Evolutionary conservation across 2,113 vertebrate genomes (phyloP).

Genomic region (Menidia beryllina): DNA sequence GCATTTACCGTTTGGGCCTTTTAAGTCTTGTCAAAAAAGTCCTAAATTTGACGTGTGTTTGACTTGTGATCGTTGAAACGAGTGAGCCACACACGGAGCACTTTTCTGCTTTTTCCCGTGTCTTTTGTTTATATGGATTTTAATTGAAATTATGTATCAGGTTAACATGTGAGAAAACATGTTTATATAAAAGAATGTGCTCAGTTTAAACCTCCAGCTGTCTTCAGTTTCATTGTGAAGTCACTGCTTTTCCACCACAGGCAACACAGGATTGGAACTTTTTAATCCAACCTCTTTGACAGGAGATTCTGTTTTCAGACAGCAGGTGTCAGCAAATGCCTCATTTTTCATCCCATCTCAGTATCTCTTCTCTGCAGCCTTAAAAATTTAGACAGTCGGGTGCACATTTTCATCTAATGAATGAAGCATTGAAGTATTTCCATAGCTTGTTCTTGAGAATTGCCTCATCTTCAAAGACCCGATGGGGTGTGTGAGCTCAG

Average conservation of each 20-base stretch:
- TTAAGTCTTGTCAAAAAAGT: slow-evolving; percentile 18
- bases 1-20: slow-evolving; percentile 37
- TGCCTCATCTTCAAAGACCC: neutral
- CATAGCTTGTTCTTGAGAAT: neutral
- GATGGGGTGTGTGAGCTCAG: neutral
- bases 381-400: slow-evolving; percentile 6
- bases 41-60: slow-evolving; percentile 6
- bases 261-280: too few relatives aligned
- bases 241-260: neutral
- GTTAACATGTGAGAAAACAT: slow-evolving; percentile 38
- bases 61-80: slow-evolving; percentile 19
- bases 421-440: neutral
- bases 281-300: too few relatives aligned
- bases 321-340: slow-evolving; percentile 75
- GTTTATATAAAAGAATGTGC: slow-evolving; percentile 36
- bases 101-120: slow-evolving; percentile 20
- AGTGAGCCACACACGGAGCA: neutral
- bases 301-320: slow-evolving; percentile 40
- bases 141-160: slow-evolving; percentile 20
- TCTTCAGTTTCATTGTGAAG: neutral
- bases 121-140: slow-evolving; percentile 27
- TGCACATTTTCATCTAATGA: slow-evolving; percentile 12
- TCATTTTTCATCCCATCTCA: neutral
- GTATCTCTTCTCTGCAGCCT: slow-evolving; percentile 21
- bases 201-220: slow-evolving; percentile 16